A percentile compares a stretch with the other conserved stretches of the same genome.
These are phyloP conservation scores for Lepilemur septentrionalis DNA, from an alignment of 2,797 vertebrate species.

Conservation along the genomic window DNA sequence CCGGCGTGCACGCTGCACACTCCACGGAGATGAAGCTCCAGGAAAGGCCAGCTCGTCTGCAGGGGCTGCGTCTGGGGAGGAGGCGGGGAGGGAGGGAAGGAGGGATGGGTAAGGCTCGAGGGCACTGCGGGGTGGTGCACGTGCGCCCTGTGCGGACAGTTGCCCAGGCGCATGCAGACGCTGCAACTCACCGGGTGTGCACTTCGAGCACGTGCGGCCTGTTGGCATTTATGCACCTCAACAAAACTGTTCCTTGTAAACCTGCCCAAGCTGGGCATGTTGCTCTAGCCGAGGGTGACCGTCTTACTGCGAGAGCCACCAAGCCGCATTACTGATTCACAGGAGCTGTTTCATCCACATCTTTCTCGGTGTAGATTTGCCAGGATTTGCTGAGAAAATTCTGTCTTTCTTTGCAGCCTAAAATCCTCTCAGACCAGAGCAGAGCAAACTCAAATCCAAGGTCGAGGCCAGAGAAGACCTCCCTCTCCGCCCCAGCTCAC, in stretches of 20 bases:
- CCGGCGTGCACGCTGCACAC: fast-evolving
- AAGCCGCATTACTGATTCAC: fast-evolving
- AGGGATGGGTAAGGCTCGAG: fast-evolving
- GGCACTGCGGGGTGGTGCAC: fast-evolving
- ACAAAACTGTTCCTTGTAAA: background rate
- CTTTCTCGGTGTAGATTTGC: background rate
- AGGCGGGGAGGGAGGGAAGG: fast-evolving
- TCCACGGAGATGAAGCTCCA: fast-evolving
- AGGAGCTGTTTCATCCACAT: fast-evolving
- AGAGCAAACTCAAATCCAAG: background rate
- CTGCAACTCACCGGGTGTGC: fast-evolving
- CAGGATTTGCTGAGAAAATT: background rate
- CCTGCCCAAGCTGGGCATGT: background rate
- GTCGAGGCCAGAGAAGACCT: fast-evolving
- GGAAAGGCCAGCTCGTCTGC: background rate
- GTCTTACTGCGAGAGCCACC: background rate
- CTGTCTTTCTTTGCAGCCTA: background rate
- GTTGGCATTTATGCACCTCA: background rate
- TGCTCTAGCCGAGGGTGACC: fast-evolving
- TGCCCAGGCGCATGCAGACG: fast-evolving
- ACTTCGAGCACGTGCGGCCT: fast-evolving
- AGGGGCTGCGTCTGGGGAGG: background rate
- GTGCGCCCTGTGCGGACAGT: fast-evolving
- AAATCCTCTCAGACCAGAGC: background rate
- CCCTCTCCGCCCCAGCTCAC: background rate